Evolutionary conservation across 1,140 invertebrate species (phyloP).

Genomic region (Laupala kohalensis): DNA sequence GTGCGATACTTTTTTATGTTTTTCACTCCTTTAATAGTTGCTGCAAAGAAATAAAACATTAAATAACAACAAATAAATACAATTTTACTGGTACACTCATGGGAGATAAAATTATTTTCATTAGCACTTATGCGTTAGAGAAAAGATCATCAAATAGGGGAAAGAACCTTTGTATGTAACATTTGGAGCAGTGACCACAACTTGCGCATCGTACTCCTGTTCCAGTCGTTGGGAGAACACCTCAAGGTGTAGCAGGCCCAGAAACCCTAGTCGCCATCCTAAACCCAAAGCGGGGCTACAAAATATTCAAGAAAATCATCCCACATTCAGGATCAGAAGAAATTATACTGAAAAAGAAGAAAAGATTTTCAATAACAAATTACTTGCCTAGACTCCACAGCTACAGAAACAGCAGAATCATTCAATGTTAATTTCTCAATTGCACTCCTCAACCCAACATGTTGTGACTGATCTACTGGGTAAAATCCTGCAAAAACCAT

Average conservation of each 20-base stretch:
- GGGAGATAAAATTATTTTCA: not conserved
- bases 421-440: conserved; percentile 88
- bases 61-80: not conserved
- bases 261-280: conserved; percentile 86
- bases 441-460: conserved; percentile 54
- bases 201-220: conserved; percentile 81
- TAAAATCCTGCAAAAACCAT: conserved; percentile 94
- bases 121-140: no score
- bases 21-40: conserved; percentile 53
- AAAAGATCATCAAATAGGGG: no score
- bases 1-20: conserved; percentile 52
- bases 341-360: not conserved
- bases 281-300: conserved; percentile 80
- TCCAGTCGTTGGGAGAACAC: conserved; percentile 88
- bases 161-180: conserved; percentile 87
- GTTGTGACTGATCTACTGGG: conserved; percentile 80
- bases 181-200: conserved; percentile 84
- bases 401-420: conserved; percentile 77
- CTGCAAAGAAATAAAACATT: conserved; percentile 24
- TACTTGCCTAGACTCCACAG: conserved; percentile 61
- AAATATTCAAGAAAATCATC: conserved; percentile 1
- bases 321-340: not conserved
- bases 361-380: no score
- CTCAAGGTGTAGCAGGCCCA: conserved; percentile 91
- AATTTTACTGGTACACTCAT: not conserved